phyloP scores from a whole-genome alignment of 2,797 vertebrate genomes.

The Diglossa cyanea region DNA sequence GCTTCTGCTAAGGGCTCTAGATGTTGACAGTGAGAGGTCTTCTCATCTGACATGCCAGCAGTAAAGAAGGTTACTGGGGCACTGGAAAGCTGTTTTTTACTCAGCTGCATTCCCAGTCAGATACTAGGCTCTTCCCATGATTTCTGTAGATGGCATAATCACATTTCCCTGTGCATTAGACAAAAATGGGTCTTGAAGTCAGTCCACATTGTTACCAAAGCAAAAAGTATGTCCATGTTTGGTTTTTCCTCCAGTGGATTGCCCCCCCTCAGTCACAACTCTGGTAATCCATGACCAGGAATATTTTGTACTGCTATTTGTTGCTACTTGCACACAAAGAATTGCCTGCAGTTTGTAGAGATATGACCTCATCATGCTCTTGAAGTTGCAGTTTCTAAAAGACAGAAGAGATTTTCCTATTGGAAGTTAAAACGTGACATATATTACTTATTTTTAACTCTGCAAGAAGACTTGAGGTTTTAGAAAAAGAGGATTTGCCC shows the following conservation, averaged over 20 bases:
- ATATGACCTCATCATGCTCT: not conserved
- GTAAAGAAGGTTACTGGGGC: not conserved
- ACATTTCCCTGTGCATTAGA: not conserved
- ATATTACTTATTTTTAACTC: not conserved
- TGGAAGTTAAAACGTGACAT: not conserved
- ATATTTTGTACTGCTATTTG: not conserved
- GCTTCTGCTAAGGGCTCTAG: not conserved
- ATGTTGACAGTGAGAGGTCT: not conserved
- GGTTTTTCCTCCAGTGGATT: not conserved
- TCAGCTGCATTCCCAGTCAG: not conserved
- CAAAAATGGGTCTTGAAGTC: not conserved
- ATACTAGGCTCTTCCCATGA: not conserved
- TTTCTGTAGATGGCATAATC: not conserved
- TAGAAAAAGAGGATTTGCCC: not conserved
- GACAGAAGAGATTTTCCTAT: not conserved
- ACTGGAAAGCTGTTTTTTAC: not conserved
- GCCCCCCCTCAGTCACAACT: rapidly evolving
- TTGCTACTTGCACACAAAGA: not conserved
- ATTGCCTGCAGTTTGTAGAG: rapidly evolving
- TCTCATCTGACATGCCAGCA: not conserved
- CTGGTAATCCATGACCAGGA: not conserved
- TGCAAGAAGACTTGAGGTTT: not conserved
- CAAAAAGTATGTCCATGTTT: not conserved
- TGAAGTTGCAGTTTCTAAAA: not conserved
- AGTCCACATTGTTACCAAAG: rapidly evolving